phyloP scores from a whole-genome alignment of 2,797 vertebrate genomes.

The Hyperoplus immaculatus region DNA sequence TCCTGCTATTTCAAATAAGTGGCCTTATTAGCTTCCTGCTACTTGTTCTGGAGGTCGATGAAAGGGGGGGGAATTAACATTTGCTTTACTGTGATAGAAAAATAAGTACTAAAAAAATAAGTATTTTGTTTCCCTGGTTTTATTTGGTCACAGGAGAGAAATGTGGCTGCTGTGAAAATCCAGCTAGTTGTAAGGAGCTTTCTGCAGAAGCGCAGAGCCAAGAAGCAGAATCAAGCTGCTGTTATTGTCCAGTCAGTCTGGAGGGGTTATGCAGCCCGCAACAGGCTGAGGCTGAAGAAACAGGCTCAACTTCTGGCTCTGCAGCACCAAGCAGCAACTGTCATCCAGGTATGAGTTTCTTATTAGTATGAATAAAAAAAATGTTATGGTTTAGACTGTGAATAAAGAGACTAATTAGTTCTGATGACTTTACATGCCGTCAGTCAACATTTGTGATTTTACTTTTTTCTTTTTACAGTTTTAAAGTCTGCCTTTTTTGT shows the following conservation, averaged over 20 bases:
- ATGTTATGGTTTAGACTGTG: too few relatives aligned
- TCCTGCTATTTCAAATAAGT: background rate
- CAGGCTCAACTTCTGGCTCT: slow-evolving; percentile 74
- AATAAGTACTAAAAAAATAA: too few relatives aligned
- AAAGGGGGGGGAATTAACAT: too few relatives aligned
- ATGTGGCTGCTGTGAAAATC: slow-evolving; percentile 87
- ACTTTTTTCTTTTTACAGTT: background rate
- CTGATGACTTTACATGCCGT: background rate
- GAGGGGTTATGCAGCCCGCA: slow-evolving; percentile 82
- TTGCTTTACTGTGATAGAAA: background rate
- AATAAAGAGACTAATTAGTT: too few relatives aligned
- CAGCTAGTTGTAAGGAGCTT: slow-evolving; percentile 83
- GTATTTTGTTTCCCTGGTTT: slow-evolving; percentile 4
- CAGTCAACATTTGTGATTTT: background rate
- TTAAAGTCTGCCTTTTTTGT: background rate
- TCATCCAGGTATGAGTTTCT: slow-evolving; percentile 89
- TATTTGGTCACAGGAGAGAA: slow-evolving; percentile 82
- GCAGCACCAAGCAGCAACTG: slow-evolving; percentile 80
- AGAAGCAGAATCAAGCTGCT: slow-evolving; percentile 80
- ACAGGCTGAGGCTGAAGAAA: slow-evolving; percentile 75
- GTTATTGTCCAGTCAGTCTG: slow-evolving; percentile 88
- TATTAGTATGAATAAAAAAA: too few relatives aligned
- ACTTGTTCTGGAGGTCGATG: too few relatives aligned
- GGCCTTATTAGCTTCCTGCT: too few relatives aligned
- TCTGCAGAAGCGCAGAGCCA: slow-evolving; percentile 71